Conservation (phyloP, 2,797 vertebrate species). For the Cyprinodon diabolis region DNA sequence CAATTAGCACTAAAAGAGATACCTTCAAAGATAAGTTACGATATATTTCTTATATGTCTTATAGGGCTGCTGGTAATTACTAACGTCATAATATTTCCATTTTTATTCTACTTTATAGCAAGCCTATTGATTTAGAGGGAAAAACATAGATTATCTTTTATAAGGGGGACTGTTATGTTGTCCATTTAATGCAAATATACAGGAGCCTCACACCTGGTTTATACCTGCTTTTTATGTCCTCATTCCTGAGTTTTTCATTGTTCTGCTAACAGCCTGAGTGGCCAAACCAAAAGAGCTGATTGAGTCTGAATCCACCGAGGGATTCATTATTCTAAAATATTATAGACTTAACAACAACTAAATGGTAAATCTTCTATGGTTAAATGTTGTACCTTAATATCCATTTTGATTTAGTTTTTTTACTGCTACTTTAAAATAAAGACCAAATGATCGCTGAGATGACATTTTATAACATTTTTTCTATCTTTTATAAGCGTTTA, state of each 20-base stretch:
- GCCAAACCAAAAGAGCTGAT: too few species aligned
- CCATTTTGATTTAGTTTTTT: background rate
- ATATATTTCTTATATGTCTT: background rate
- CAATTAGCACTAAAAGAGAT: background rate
- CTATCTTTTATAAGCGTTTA: background rate
- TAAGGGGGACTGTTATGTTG: background rate
- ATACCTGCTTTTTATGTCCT: background rate
- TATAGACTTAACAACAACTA: background rate
- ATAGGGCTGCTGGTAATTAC: background rate
- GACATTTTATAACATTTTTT: background rate
- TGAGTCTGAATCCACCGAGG: background rate
- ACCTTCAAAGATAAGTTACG: too few species aligned
- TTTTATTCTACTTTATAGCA: background rate
- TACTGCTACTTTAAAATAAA: background rate
- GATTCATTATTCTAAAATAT: background rate
- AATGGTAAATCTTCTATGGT: background rate
- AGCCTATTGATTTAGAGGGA: background rate
- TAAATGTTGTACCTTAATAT: background rate
- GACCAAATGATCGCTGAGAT: background rate
- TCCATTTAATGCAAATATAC: background rate
- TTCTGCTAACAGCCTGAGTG: too few species aligned
- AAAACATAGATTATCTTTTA: background rate
- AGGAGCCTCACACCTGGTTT: background rate
- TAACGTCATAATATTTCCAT: background rate
- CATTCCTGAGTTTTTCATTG: background rate